These are phyloP conservation scores for Sthenelais limicola DNA, from an alignment of 2,888 invertebrate genomes.

Conservation along the genomic window DNA sequence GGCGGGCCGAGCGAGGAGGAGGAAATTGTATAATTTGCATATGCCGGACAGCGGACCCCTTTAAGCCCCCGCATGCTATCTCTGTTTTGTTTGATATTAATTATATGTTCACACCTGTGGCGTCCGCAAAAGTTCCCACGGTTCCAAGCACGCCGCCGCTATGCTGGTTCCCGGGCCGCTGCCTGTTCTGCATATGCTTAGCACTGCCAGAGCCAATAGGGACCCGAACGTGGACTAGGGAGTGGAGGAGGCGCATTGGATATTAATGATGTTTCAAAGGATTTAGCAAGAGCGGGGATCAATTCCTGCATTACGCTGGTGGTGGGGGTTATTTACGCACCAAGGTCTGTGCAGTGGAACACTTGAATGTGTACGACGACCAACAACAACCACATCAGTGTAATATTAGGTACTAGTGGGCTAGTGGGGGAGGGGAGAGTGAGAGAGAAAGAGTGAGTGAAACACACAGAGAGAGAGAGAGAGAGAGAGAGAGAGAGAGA, in stretches of 20 bases:
- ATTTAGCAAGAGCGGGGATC: constrained; percentile 8
- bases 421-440: too few species aligned
- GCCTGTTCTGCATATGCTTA: not conserved
- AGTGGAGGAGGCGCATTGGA: not conserved
- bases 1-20: not conserved
- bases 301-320: constrained; percentile 6
- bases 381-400: not conserved
- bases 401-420: too few species aligned
- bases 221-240: constrained; percentile 11
- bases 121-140: constrained; percentile 35
- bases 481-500: too few species aligned
- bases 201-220: not conserved
- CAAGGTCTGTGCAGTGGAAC: not conserved
- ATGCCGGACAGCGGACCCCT: not conserved
- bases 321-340: not conserved
- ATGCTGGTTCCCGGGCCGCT: constrained; percentile 25
- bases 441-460: too few species aligned
- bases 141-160: constrained; percentile 22
- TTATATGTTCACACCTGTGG: constrained; percentile 43
- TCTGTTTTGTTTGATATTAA: constrained; percentile 45
- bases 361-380: not conserved
- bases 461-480: too few species aligned
- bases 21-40: constrained; percentile 31
- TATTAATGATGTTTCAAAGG: constrained; percentile 41
- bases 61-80: constrained; percentile 41